Percentiles rank a stretch among this genome's conserved stretches.
phyloP scores from a whole-genome alignment of 2,888 invertebrate genomes.

The Nephrotoma guestfalica region DNA sequence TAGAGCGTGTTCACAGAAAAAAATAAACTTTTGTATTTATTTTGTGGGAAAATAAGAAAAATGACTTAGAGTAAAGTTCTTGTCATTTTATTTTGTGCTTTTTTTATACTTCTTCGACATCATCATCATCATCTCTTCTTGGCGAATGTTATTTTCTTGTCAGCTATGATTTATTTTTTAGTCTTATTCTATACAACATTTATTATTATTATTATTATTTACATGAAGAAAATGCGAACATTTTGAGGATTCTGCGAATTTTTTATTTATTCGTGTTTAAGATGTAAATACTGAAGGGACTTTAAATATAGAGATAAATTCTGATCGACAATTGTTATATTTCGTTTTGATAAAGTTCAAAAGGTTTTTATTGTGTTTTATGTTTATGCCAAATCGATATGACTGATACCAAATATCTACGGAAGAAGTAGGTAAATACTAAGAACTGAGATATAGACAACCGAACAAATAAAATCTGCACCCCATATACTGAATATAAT shows the following conservation, averaged over 20 bases:
- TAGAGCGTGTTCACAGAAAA: not conserved
- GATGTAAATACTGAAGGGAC: not conserved
- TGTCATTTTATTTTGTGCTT: not conserved
- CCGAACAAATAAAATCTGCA: not conserved
- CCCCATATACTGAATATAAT: not conserved
- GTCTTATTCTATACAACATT: not conserved
- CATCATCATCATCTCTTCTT: not conserved
- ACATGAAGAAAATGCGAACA: not conserved
- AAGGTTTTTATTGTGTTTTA: not conserved
- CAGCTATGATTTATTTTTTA: not conserved
- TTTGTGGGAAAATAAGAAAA: not conserved
- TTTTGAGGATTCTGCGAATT: not conserved
- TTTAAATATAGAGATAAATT: not conserved
- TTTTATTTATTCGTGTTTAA: not conserved
- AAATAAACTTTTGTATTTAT: not conserved
- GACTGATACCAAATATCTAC: not conserved
- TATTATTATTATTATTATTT: not conserved
- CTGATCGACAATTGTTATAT: not conserved
- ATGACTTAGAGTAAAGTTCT: not conserved
- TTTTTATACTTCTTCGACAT: not conserved
- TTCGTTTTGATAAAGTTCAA: not conserved
- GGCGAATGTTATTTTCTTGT: not conserved
- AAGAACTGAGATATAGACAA: not conserved
- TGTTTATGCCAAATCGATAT: not conserved
- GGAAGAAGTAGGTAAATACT: not conserved